Conservation (phyloP, 2,797 vertebrate species). For the Huso huso region DNA sequence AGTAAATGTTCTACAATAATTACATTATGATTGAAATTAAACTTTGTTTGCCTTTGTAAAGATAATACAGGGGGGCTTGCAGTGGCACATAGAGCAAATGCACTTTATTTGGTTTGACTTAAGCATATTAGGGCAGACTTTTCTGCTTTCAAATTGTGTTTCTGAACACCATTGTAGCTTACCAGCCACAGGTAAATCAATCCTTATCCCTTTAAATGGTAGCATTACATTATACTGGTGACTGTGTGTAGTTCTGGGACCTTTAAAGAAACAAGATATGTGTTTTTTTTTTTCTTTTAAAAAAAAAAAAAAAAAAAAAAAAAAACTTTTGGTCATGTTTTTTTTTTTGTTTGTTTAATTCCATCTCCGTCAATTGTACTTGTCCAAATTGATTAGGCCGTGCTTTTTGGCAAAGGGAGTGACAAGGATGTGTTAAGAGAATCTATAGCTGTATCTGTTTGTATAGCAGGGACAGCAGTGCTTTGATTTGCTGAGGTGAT, state of each 20-base stretch:
- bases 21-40: conserved; percentile 8
- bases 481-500: conserved; percentile 6
- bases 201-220: background rate
- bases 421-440: conserved; percentile 3
- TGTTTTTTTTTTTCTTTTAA: too few relatives aligned
- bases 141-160: conserved; percentile 9
- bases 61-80: conserved; percentile 12
- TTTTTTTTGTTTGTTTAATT: background rate
- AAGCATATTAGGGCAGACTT: conserved; percentile 7
- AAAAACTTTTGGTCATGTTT: background rate
- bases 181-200: background rate
- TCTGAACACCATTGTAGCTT: conserved; percentile 9
- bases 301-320: too few relatives aligned
- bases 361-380: conserved; percentile 8
- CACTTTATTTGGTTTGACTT: conserved; percentile 19
- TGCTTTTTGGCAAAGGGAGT: background rate
- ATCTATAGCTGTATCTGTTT: background rate
- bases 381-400: conserved; percentile 8
- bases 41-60: conserved; percentile 14
- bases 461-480: background rate
- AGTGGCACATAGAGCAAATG: conserved; percentile 12
- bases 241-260: conserved; percentile 7
- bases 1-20: conserved; percentile 11
- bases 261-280: background rate
- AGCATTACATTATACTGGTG: background rate